Evolutionary conservation across 2,888 invertebrate species (phyloP).

Genomic region (Linnaemya tessellans): DNA sequence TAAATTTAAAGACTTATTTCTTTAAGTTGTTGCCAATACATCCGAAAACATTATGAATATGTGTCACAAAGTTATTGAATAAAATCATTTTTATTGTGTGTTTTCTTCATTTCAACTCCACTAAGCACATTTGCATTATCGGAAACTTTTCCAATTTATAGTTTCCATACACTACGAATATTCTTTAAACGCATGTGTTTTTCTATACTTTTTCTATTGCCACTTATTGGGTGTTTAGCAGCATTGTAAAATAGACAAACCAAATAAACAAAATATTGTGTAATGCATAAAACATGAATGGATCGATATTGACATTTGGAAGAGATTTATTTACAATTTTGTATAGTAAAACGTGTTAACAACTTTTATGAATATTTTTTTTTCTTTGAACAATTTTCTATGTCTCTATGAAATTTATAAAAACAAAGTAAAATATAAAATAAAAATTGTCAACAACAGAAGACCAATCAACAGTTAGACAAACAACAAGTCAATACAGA

Average conservation of each 20-base stretch:
- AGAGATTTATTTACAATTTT: constrained; percentile 58
- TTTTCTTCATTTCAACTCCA: constrained; percentile 5
- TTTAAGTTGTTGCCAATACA: too few relatives aligned
- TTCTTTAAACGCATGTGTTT: background rate
- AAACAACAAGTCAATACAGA: constrained; percentile 3
- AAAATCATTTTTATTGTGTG: background rate
- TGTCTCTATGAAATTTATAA: constrained; percentile 13
- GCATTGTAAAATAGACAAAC: constrained; percentile 18
- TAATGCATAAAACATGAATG: constrained; percentile 69
- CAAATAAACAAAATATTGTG: constrained; percentile 40
- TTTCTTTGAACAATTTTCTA: constrained; percentile 37
- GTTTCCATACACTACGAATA: background rate
- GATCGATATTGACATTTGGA: constrained; percentile 61
- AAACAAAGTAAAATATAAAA: background rate
- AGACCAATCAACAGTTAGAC: constrained; percentile 29
- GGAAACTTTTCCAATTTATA: constrained; percentile 51
- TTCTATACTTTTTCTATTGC: background rate
- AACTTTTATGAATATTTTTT: constrained; percentile 53
- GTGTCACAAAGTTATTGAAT: background rate
- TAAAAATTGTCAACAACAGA: constrained; percentile 14
- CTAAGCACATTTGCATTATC: background rate
- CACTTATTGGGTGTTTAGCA: background rate
- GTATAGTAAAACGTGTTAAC: constrained; percentile 67
- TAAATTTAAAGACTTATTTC: too few relatives aligned
- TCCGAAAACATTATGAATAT: background rate